Evolutionary conservation across 2,888 invertebrate species (phyloP), one percentile per base, ranked within the genome.

Genomic region (Pandemis heparana): DNA sequence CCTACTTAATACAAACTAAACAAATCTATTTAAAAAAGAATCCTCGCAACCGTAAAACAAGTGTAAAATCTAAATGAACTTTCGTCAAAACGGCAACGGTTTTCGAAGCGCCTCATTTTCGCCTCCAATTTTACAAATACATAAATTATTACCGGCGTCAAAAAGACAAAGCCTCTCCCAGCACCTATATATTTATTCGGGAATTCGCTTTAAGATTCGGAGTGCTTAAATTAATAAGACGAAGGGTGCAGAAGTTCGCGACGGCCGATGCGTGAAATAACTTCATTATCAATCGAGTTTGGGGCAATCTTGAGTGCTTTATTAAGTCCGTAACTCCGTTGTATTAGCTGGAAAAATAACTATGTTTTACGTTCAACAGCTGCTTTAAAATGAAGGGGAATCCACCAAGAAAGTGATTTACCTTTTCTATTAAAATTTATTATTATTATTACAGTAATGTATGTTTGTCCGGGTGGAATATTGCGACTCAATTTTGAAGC

Each of bases 221-320:
- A 18, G 51, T 53, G 7, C 51, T 53, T 16, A 53, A 53, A 16
- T 53, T 53, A 53, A n/a, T 53, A 53, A 53, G 18, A 48, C 0
- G 48, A 53, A 53, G 51, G 51, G 51, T 9, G 51, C 51, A 16
- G 5, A 53, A 53, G 51, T 53, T 53, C 16, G 51, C 8, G 51
- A 18, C 51, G 18, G n/a, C 5, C 18, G 51, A 53, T 53, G 16
- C 51, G 51, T 53, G 51, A 53, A 53, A 53, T 53, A 53, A 53
- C 51, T 53, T 18, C n/a, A 53, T 53, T 53, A 53, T 53, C 51
- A 53, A 53, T 53, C 16, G 51, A 9, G 51, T 53, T 53, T 8
- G 51, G 8, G 51, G 18, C 51, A 53, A 53, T 53, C 9, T 18
- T 53, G 9, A 53, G 51, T 53, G 51, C 51, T 53, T 53, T 53